A percentile compares a stretch with the other conserved stretches of the same genome.
Evolutionary conservation across 2,797 vertebrate genomes (phyloP).

Genomic region (Coregonus suidteri): DNA sequence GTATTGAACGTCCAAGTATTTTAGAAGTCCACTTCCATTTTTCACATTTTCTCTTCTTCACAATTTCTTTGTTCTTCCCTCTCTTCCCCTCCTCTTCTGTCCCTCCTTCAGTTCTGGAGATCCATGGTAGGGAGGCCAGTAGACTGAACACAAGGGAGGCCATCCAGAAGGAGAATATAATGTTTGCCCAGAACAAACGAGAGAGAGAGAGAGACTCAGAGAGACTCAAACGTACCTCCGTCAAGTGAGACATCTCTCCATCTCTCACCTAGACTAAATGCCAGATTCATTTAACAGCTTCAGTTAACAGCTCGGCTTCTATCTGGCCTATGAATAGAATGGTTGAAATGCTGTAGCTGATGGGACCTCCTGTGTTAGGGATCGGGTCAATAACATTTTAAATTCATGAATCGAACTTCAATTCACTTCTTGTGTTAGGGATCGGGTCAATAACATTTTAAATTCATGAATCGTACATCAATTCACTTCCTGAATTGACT

Average conservation of each 20-base stretch:
- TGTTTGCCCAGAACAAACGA: conserved; percentile 71
- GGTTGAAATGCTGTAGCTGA: too few species aligned
- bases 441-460: not conserved
- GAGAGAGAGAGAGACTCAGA: conserved; percentile 79
- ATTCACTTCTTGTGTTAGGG: not conserved
- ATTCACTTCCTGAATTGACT: not conserved
- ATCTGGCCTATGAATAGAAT: not conserved
- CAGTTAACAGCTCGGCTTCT: not conserved
- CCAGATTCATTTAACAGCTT: not conserved
- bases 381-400: not conserved
- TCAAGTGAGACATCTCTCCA: not conserved
- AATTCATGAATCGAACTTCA: not conserved
- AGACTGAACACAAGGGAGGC: conserved; percentile 83
- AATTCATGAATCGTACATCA: not conserved
- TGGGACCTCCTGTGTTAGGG: not conserved
- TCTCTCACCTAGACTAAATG: not conserved
- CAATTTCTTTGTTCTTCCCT: too few species aligned
- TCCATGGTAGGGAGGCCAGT: conserved; percentile 66
- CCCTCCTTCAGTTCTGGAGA: conserved; percentile 65
- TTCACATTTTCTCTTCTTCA: not conserved
- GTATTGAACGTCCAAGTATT: too few species aligned
- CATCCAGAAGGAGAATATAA: conserved; percentile 83
- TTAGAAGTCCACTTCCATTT: too few species aligned
- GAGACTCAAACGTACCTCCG: conserved; percentile 61
- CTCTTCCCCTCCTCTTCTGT: not conserved